Conservation (phyloP, 2,888 invertebrate species). For the Teleogryllus oceanicus region DNA sequence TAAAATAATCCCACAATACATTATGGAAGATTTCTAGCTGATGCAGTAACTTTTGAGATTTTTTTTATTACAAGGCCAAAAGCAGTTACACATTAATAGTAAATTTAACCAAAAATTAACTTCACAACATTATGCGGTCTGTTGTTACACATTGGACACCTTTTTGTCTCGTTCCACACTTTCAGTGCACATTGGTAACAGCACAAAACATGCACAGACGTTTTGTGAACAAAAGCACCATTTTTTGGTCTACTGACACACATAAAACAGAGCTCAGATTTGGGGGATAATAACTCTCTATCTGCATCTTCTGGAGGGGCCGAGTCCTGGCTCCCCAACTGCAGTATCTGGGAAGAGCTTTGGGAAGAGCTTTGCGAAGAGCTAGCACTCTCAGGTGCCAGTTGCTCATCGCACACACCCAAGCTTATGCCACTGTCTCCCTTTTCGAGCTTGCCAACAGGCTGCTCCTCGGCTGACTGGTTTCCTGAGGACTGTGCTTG, state of each 20-base stretch:
- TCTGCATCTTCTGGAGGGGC: background rate
- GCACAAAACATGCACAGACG: background rate
- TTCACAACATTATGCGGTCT: background rate
- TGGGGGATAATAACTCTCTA: background rate
- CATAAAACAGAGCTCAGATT: background rate
- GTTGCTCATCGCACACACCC: background rate
- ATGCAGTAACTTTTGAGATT: no score
- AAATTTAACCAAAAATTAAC: background rate
- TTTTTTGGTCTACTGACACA: background rate
- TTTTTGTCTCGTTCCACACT: background rate
- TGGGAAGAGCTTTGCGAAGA: background rate
- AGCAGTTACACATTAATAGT: background rate
- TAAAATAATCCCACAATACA: no score
- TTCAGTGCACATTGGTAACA: background rate
- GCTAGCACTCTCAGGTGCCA: background rate
- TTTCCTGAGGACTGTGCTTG: no score
- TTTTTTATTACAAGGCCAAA: no score
- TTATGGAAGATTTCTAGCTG: no score
- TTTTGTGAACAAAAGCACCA: background rate
- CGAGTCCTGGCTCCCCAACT: background rate
- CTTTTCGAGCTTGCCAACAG: no score
- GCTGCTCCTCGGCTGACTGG: no score
- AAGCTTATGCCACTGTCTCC: background rate
- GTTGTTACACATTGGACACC: background rate
- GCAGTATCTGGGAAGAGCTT: background rate